A percentile compares a stretch with the other conserved stretches of the same genome.
phyloP scores from a whole-genome alignment of 1,140 invertebrate genomes.

The Harpegnathos saltator region DNA sequence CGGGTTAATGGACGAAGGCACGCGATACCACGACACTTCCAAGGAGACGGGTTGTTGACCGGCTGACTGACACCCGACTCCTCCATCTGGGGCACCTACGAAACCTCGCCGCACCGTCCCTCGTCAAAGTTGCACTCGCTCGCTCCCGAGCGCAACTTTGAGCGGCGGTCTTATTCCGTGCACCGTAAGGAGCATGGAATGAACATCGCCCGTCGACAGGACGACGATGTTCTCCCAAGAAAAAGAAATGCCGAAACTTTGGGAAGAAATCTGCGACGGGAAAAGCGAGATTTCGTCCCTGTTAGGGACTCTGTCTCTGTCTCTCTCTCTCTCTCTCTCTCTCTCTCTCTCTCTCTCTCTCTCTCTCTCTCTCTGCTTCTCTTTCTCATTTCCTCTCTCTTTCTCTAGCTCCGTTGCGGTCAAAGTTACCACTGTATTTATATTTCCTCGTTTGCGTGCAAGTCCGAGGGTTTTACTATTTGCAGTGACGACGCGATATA shows the following conservation, averaged over 20 bases:
- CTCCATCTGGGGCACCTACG: slow-evolving; percentile 63
- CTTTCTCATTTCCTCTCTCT: background rate
- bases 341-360: background rate
- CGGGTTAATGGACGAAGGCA: slow-evolving; percentile 78
- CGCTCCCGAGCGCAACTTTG: background rate
- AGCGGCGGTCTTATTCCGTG: slow-evolving; percentile 25
- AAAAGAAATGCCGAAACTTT: slow-evolving; percentile 4
- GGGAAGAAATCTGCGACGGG: no score
- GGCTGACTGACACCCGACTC: slow-evolving; percentile 68
- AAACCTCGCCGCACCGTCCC: slow-evolving; percentile 20
- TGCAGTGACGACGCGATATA: background rate
- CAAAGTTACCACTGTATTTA: slow-evolving; percentile 13
- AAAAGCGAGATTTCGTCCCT: background rate
- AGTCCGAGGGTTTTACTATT: background rate
- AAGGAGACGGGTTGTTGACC: slow-evolving; percentile 77
- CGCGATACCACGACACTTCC: slow-evolving; percentile 71
- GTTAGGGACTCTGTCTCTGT: background rate
- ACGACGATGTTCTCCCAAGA: background rate
- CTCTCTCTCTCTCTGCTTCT: background rate
- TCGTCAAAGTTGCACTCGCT: slow-evolving; percentile 43
- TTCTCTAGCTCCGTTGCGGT: background rate
- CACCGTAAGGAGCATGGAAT: slow-evolving; percentile 20
- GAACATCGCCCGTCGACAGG: background rate
- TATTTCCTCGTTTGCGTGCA: slow-evolving; percentile 4
- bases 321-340: background rate